Evolutionary conservation across 2,888 invertebrate species (phyloP).

Genomic region (Synanthedon tipuliformis): DNA sequence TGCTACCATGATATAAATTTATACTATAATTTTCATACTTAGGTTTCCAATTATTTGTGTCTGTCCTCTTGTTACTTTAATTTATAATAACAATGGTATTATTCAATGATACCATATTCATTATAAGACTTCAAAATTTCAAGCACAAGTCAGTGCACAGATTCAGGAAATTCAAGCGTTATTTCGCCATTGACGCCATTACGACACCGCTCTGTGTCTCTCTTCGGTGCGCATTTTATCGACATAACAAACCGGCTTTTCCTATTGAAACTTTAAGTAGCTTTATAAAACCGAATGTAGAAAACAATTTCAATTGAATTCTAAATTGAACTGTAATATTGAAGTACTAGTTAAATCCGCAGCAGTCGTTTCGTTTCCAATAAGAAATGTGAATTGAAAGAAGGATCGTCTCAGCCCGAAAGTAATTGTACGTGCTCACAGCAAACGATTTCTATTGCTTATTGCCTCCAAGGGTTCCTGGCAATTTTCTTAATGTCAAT

Average conservation of each 20-base stretch:
- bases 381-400: slow-evolving; percentile 51
- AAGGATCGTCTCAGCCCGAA: slow-evolving; percentile 41
- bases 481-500: slow-evolving; percentile 51
- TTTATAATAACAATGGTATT: too few relatives aligned
- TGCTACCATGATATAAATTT: too few relatives aligned
- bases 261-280: neutral
- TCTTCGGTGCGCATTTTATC: neutral
- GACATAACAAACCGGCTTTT: neutral
- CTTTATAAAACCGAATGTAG: neutral
- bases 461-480: slow-evolving; percentile 45
- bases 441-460: slow-evolving; percentile 55
- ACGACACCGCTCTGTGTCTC: too few relatives aligned
- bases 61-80: too few relatives aligned
- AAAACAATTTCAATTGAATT: neutral
- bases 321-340: slow-evolving; percentile 3
- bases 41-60: too few relatives aligned
- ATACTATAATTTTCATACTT: too few relatives aligned
- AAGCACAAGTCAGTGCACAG: too few relatives aligned
- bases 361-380: slow-evolving; percentile 40
- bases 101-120: too few relatives aligned
- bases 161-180: too few relatives aligned
- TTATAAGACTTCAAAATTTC: too few relatives aligned
- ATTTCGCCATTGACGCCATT: too few relatives aligned
- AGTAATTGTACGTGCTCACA: slow-evolving; percentile 50
- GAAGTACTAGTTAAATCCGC: slow-evolving; percentile 24